Conservation (phyloP, 2,888 invertebrate genomes). For the Pachymerium ferrugineum region DNA sequence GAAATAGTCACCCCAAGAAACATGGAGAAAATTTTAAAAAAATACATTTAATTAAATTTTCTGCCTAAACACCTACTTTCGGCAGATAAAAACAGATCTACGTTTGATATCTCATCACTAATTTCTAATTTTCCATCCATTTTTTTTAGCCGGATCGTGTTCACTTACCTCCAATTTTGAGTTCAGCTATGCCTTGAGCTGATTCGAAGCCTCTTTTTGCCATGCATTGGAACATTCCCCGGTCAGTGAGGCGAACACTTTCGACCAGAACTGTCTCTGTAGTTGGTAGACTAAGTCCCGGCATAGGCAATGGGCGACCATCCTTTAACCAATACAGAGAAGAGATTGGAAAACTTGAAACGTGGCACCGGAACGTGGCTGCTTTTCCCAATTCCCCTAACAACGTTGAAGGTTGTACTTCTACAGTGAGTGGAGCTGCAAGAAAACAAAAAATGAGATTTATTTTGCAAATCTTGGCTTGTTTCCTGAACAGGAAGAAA, state of each 20-base stretch:
- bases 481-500: no score
- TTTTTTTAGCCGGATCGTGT: no score
- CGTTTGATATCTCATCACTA: no score
- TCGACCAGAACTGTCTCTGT: constrained; percentile 40
- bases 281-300: constrained; percentile 29
- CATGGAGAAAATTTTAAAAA: no score
- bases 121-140: no score
- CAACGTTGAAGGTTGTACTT: constrained; percentile 82
- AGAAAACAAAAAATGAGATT: constrained; percentile 30
- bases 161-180: constrained; percentile 45
- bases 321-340: constrained; percentile 31
- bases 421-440: constrained; percentile 73
- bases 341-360: constrained; percentile 32
- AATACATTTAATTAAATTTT: no score
- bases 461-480: no score
- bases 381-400: constrained; percentile 90
- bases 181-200: constrained; percentile 45
- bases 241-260: constrained; percentile 44
- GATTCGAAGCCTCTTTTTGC: constrained; percentile 43
- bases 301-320: constrained; percentile 30
- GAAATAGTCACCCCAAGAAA: no score
- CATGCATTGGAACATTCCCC: constrained; percentile 49
- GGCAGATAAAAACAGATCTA: no score
- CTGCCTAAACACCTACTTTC: no score
- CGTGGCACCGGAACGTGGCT: constrained; percentile 61